Conservation (phyloP, 2,113 vertebrate species). For the Lepidothrix coronata region DNA sequence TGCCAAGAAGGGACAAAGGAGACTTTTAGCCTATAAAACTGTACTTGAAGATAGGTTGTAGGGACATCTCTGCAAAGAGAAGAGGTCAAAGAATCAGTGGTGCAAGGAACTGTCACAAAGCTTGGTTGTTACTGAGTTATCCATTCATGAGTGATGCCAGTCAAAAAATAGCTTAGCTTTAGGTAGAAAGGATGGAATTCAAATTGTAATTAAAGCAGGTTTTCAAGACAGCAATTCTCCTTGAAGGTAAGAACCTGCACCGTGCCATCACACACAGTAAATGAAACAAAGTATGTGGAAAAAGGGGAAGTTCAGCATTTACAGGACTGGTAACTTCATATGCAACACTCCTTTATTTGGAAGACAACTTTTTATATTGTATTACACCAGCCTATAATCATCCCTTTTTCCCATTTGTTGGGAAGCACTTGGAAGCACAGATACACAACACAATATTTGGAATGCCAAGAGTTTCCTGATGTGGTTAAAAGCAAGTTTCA, state of each 20-base stretch:
- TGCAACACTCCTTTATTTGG: background rate
- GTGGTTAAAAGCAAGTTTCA: background rate
- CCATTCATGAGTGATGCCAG: background rate
- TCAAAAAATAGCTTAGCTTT: background rate
- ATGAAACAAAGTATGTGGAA: background rate
- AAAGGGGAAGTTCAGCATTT: background rate
- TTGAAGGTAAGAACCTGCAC: background rate
- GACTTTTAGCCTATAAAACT: constrained; percentile 71
- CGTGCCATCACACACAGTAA: background rate
- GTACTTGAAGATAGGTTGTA: constrained; percentile 37
- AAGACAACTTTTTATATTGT: background rate
- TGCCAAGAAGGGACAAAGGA: constrained; percentile 70
- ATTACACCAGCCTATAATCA: background rate
- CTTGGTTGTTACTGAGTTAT: background rate
- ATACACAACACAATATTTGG: background rate
- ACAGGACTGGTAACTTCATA: background rate
- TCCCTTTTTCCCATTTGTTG: background rate
- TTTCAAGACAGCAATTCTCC: background rate
- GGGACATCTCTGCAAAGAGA: constrained; percentile 68
- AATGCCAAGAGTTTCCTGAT: background rate
- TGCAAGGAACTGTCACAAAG: background rate
- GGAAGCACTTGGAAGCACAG: background rate
- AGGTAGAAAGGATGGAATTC: background rate
- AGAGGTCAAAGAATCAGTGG: background rate
- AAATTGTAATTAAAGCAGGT: background rate